These are phyloP conservation scores for Lagopus muta DNA, from an alignment of 2,113 vertebrate genomes.

Conservation along the genomic window DNA sequence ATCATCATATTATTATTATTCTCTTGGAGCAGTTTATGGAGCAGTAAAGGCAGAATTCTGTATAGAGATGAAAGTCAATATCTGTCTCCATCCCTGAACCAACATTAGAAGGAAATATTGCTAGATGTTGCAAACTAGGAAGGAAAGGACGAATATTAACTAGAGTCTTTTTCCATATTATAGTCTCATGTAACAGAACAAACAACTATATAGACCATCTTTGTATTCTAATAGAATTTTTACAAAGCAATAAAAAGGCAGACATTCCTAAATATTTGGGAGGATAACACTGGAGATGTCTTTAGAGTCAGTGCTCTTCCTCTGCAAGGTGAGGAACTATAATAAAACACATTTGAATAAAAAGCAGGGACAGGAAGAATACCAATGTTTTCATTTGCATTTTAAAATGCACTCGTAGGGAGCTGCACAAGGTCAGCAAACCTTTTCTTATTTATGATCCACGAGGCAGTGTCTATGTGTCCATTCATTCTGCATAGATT, in stretches of 20 bases:
- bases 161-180: not conserved
- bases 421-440: not conserved
- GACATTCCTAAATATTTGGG: not conserved
- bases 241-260: not conserved
- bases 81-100: conserved; percentile 18
- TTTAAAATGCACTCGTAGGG: not conserved
- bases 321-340: not conserved
- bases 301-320: not conserved
- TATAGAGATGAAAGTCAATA: conserved; percentile 56
- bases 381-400: not conserved
- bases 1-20: conserved; percentile 61
- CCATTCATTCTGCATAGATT: not conserved
- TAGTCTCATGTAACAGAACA: not conserved
- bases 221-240: not conserved
- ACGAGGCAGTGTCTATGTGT: not conserved
- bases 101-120: conserved; percentile 53
- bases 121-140: conserved; percentile 25
- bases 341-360: not conserved
- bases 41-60: conserved; percentile 57
- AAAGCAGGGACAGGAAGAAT: not conserved
- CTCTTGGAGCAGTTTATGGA: conserved; percentile 63
- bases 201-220: not conserved
- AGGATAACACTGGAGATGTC: not conserved
- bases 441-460: not conserved
- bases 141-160: conserved; percentile 50